A percentile compares a stretch with the other conserved stretches of the same genome.
phyloP scores from a whole-genome alignment of 2,113 vertebrate genomes.

The Cephalophus harveyi region DNA sequence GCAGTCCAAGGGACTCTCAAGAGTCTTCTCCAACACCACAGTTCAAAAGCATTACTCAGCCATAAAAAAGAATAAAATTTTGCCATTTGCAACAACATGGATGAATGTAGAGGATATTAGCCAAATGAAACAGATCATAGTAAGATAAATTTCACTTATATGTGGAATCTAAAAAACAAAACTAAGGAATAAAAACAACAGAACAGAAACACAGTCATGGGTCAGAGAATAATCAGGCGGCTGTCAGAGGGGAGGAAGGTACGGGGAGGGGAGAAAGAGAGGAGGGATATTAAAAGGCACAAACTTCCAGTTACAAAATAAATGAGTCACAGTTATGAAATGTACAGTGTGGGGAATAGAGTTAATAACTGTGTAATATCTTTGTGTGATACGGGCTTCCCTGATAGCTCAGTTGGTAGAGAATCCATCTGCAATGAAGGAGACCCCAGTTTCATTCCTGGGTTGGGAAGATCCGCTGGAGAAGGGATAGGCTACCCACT shows the following conservation, averaged over 20 bases:
- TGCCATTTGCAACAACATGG: neutral
- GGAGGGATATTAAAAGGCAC: neutral
- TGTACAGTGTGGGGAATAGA: neutral
- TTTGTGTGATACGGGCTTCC: neutral
- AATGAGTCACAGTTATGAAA: neutral
- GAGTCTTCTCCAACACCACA: too few relatives aligned
- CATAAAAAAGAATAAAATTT: neutral
- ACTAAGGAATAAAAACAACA: neutral
- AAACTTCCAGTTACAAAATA: neutral
- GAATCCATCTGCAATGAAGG: neutral
- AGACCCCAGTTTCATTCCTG: neutral
- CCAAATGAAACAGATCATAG: neutral
- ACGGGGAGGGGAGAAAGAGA: neutral
- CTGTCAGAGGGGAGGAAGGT: neutral
- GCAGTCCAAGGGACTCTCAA: too few relatives aligned
- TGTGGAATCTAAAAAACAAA: neutral
- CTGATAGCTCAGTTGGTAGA: neutral
- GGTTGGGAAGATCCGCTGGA: rapidly evolving
- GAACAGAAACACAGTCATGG: neutral
- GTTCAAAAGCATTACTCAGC: neutral
- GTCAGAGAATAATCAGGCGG: neutral
- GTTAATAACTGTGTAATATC: neutral
- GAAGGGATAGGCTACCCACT: neutral
- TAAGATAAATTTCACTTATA: neutral
- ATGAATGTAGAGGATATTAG: neutral